Evolutionary conservation across 1,140 invertebrate species (phyloP).

Genomic region (Papilio polyxenes): DNA sequence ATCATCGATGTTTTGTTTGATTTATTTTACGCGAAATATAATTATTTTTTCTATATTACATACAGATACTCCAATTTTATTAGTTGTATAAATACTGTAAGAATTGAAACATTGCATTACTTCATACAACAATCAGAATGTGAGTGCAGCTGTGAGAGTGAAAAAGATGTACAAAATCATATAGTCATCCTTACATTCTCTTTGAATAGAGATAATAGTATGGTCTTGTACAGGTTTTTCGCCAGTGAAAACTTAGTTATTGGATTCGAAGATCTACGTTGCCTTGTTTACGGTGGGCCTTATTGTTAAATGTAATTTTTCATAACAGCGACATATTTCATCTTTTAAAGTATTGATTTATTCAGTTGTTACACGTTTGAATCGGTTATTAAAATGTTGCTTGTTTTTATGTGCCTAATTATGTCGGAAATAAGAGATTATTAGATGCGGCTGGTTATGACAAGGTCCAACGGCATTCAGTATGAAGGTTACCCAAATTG

Average conservation of each 20-base stretch:
- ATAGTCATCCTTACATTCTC: no score
- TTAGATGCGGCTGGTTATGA: slow-evolving; percentile 26
- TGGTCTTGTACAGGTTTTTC: no score
- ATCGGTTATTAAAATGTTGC: not conserved
- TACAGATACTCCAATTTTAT: no score
- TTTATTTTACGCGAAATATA: not conserved
- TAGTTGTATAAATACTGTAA: no score
- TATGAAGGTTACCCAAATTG: slow-evolving; percentile 29
- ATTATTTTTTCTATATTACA: no score
- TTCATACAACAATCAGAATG: no score
- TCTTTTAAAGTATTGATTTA: not conserved
- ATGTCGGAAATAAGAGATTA: slow-evolving; percentile 24
- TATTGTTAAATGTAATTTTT: not conserved
- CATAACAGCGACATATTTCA: not conserved
- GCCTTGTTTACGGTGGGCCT: no score
- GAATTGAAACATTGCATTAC: no score
- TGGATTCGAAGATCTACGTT: not conserved
- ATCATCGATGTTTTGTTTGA: not conserved
- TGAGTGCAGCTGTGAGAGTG: no score
- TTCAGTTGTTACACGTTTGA: not conserved
- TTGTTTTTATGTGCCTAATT: not conserved
- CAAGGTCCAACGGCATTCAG: slow-evolving; percentile 1
- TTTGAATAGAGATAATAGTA: no score
- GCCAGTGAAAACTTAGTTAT: no score
- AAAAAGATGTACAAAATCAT: no score